These are phyloP conservation scores for Xenopus laevis DNA, from an alignment of 2,113 vertebrate species.

Conservation along the genomic window DNA sequence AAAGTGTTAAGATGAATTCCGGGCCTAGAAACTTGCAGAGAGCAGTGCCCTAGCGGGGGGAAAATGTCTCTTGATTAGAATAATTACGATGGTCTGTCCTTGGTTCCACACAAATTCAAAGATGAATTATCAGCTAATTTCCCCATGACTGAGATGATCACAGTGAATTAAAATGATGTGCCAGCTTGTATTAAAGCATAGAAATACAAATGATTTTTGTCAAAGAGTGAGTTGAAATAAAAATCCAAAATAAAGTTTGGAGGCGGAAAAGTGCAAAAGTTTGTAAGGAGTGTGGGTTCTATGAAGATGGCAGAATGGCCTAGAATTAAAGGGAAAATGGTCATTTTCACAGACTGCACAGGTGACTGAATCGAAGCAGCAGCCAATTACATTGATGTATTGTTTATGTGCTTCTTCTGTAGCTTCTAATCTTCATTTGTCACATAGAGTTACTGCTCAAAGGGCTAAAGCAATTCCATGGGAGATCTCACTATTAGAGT, in stretches of 20 bases:
- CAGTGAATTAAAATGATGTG: conserved; percentile 68
- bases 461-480: too few relatives aligned
- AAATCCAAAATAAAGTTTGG: too few relatives aligned
- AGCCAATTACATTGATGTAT: conserved; percentile 29
- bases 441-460: conserved; percentile 10
- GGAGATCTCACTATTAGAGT: too few relatives aligned
- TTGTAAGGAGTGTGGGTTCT: too few relatives aligned
- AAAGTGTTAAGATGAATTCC: conserved; percentile 55
- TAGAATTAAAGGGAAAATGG: background rate
- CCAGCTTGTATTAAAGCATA: conserved; percentile 68
- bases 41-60: conserved; percentile 54
- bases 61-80: conserved; percentile 66
- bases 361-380: conserved; percentile 7
- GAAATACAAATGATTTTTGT: conserved; percentile 63
- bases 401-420: conserved; percentile 21
- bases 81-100: conserved; percentile 66
- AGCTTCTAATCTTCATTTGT: conserved; percentile 14
- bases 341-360: conserved; percentile 21
- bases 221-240: conserved; percentile 47
- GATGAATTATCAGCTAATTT: conserved; percentile 68
- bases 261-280: too few relatives aligned
- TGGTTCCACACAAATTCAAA: conserved; percentile 60
- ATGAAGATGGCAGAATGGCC: background rate
- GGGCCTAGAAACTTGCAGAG: conserved; percentile 53
- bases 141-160: conserved; percentile 65